Base-by-base conservation (phyloP, 2,113 vertebrate genomes). In the Solea solea region DNA sequence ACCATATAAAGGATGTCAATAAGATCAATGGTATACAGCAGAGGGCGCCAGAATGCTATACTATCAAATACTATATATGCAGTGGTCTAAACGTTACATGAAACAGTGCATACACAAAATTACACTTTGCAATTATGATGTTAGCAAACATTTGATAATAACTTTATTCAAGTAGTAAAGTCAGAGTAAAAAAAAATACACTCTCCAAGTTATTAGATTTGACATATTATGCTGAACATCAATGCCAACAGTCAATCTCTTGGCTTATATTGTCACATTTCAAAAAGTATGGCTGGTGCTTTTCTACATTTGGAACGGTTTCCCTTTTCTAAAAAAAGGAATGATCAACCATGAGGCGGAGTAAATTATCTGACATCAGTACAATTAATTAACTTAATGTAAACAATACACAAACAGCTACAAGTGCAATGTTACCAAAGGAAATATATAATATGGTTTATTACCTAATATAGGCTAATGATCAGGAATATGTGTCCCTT, bases 401-500 rank as follows among this genome's bases (percentile, higher is more conserved):
- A 5, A 51, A 14, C 46, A 62, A 58, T 5, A 49, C 5, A 49
- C 4, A 34, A 12, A 15, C 34, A 34, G 34, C 34, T 34, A 64
- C 40, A 53, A 27, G 41, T 13, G 34, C 28, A 77, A 52, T 7
- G 40, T 48, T 9, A 42, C 25, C 21, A 72, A 82, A 68, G 6
- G 57, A 52, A 64, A 52, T 46, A 76, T 9, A 62, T 16, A 54
- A 57, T 8, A 60, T 2, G 2, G 5, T 13, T 28, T 15, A 54
- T 74, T 44, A 58, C 67, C 78, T 86, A 82, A 86, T 72, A 81
- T 82, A 79, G 86, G 82, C 48, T 64, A 16, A 34, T 60, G 13
- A 49, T 69, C 11, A 63, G 11, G 5, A 64, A 21, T 21, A 40
- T 0, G 0, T 34, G n/a, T 67, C 6, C 49, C 25, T 63, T 85